Evolutionary conservation across 2,113 vertebrate species (phyloP), one percentile per base, ranked within the genome.

Genomic region (Gymnarchus niloticus): DNA sequence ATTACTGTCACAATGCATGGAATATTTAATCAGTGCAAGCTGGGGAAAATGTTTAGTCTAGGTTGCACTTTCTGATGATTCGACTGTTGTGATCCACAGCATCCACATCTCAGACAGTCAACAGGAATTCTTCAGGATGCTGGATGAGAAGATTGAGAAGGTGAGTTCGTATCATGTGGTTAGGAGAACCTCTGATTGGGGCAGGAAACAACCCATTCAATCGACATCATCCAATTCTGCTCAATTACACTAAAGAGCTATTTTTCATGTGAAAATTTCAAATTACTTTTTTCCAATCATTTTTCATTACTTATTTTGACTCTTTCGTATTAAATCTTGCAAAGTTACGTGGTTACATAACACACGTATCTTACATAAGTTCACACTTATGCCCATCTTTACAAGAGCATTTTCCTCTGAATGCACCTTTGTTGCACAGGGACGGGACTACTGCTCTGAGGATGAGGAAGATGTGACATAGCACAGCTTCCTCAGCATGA

Each of bases 391-490:
- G 41, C 73, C 46, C 37, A 23, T 8, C 7, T 48, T 77, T 17
- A 33, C 28, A 3, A 49, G 25, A 3, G 6, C 51, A 19, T 23
- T 44, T 52, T 44, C 25, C 10, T 56, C 61, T 56, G 3, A 51
- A 41, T 51, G 4, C 10, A 2, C 17, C 23, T 59, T 73, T 44
- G 28, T 6, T 84, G 7, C 54, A 19, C 90, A 99, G 98, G 98
- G 98, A 90, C 96, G 93, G 76, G 98, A 99, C 94, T 99, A 99
- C 91, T 97, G 96, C 95, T 99, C 98, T 88, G 97, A 98, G 92
- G 97, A 98, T 88, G 94, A 95, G 28, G 95, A 96, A 80, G 97
- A 99, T 21, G 89, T 97, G 93, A 98, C 97, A 97, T 97, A 97
- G 95, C 95, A 88, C 84, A 6, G 37, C 69, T 77, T 48, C 83